Evolutionary conservation across 2,888 invertebrate species (phyloP).

Genomic region (Thereva unica): DNA sequence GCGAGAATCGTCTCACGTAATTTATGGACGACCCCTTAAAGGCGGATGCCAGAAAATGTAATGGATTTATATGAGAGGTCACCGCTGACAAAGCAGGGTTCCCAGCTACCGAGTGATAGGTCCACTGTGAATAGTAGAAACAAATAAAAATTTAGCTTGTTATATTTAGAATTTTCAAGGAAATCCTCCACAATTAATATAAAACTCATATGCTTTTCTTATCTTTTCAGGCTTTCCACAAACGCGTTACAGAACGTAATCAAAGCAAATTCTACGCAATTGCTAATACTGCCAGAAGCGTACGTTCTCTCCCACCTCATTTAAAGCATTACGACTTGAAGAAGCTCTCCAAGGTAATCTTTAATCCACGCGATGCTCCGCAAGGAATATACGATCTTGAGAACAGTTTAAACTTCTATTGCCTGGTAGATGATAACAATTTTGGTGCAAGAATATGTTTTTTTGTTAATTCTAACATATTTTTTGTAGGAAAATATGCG

Average conservation of each 20-base stretch:
- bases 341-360: not conserved
- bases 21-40: no score
- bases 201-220: not conserved
- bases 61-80: no score
- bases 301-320: conserved; percentile 7
- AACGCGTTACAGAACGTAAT: not conserved
- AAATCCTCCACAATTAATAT: no score
- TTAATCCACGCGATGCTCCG: not conserved
- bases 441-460: not conserved
- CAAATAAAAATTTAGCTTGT: no score
- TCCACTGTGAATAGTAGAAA: no score
- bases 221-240: not conserved
- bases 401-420: conserved; percentile 14
- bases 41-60: no score
- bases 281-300: conserved; percentile 1
- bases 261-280: conserved; percentile 13
- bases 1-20: no score
- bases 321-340: not conserved
- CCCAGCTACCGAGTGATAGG: no score
- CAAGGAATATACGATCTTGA: not conserved
- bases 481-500: not conserved
- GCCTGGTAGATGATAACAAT: not conserved
- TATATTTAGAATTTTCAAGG: no score
- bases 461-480: not conserved
- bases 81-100: no score